phyloP scores from a whole-genome alignment of 2,888 invertebrate genomes.

The Dynastes tityus region DNA sequence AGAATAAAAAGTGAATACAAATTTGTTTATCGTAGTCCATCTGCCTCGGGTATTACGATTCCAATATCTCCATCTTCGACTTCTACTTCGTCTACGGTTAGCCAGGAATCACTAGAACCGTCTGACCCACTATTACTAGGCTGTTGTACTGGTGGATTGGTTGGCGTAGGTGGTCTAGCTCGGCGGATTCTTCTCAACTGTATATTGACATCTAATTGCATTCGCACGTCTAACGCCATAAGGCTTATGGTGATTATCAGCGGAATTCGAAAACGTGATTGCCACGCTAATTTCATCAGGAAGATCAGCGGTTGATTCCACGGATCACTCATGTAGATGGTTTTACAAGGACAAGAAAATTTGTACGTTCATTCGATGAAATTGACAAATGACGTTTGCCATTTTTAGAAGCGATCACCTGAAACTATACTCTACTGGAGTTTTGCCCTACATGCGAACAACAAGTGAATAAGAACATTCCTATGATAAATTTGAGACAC shows the following conservation, averaged over 20 bases:
- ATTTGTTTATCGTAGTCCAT: background rate
- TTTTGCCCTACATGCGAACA: too few species aligned
- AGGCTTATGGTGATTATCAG: conserved; percentile 78
- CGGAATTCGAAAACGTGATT: conserved; percentile 79
- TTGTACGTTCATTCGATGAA: too few species aligned
- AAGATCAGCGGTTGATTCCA: conserved; percentile 72
- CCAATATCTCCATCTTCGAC: conserved; percentile 19
- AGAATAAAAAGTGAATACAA: too few species aligned
- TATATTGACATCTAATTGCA: conserved; percentile 80
- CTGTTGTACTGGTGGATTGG: conserved; percentile 18
- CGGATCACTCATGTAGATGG: background rate
- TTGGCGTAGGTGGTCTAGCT: conserved; percentile 51
- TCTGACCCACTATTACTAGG: background rate
- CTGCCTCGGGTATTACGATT: background rate
- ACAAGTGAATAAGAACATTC: too few species aligned
- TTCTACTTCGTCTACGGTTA: conserved; percentile 47
- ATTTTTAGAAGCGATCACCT: too few species aligned
- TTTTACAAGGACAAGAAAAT: too few species aligned
- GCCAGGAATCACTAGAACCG: conserved; percentile 45
- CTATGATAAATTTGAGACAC: too few species aligned
- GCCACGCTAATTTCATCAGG: conserved; percentile 82
- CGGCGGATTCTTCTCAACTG: conserved; percentile 68
- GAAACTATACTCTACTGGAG: too few species aligned
- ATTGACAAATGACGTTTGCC: too few species aligned
- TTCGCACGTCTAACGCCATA: conserved; percentile 78